phyloP scores from a whole-genome alignment of 2,113 vertebrate species.

The Nansenia antarctica region DNA sequence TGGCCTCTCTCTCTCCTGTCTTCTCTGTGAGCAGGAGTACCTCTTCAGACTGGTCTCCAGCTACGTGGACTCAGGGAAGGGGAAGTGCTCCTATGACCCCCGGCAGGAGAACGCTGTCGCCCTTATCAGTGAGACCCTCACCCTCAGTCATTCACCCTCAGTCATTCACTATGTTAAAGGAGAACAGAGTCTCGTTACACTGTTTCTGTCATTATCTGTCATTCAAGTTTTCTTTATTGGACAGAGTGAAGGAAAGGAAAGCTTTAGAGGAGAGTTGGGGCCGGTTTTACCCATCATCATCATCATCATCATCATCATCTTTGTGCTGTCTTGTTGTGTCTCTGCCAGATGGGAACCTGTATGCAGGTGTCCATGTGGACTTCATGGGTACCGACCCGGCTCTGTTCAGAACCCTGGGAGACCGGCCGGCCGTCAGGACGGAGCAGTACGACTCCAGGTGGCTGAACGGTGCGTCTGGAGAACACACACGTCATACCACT shows the following conservation, averaged over 20 bases:
- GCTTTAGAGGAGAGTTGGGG: too few species aligned
- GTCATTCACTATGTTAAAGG: too few species aligned
- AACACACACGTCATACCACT: neutral
- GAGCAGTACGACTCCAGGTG: constrained; percentile 76
- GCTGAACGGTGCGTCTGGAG: constrained; percentile 66
- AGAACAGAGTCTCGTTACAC: too few species aligned
- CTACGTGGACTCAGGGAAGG: constrained; percentile 68
- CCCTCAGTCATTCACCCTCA: too few species aligned
- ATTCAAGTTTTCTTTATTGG: too few species aligned
- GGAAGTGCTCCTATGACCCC: constrained; percentile 73
- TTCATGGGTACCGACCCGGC: constrained; percentile 76
- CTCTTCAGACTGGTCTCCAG: constrained; percentile 69
- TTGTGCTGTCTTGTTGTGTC: constrained; percentile 15
- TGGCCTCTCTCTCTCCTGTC: neutral
- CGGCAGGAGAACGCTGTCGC: constrained; percentile 64
- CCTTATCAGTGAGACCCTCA: constrained; percentile 67
- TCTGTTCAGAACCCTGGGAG: constrained; percentile 70
- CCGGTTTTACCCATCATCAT: neutral
- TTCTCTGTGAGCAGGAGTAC: constrained; percentile 62
- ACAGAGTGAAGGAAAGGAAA: too few species aligned
- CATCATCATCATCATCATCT: constrained; percentile 12
- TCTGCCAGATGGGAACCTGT: constrained; percentile 67
- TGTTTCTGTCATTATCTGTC: too few species aligned
- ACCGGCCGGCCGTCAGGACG: constrained; percentile 65
- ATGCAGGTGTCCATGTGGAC: constrained; percentile 73